Base-by-base conservation (phyloP, 1,140 invertebrate genomes). In the Eriosoma lanigerum region DNA sequence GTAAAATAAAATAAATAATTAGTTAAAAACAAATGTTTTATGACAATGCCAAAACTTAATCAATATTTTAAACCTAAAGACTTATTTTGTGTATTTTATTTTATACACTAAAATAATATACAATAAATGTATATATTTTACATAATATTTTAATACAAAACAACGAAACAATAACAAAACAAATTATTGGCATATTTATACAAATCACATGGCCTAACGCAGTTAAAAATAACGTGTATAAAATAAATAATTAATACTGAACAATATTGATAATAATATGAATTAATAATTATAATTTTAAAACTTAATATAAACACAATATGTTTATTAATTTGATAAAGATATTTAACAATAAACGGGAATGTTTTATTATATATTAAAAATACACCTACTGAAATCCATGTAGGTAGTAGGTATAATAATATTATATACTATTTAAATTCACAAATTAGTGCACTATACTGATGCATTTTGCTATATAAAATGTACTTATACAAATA, bases 101-200 rank as follows among this genome's bases (percentile, higher is more conserved):
- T 29, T n/a, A 19, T 19, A 52, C 24, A 72, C 9, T 10, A 4
- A 50, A 72, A 29, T 50, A 50, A 12, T 72, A 38, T 38, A 4
- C 8, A 38, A 38, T 38, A 38, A 38, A 38, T 3, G 32, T 48
- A 52, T 29, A 72, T 24, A 52, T 72, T 52, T 29, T 72, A 72
- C 9, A 72, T 72, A 38, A 38, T 38, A 38, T 72, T n/a, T n/a
- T 52, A 68, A 68, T 68, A 68, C 17, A 68, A 46, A 72, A 72
- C 17, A 70, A 70, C 68, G 48, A 70, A 50, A 50, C 24, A 52
- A 52, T 72, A 72, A 50, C 21, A 72, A 15, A 72, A 72, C 46
- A 52, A 72, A 38, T 4, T 4, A 72, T 72, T 72, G 48, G 48
- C 48, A 29, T 52, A 29, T 72, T 50, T 29, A 52, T 29, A 72